These are phyloP conservation scores for Cataglyphis livida DNA, from an alignment of 2,888 invertebrate species.

Conservation along the genomic window DNA sequence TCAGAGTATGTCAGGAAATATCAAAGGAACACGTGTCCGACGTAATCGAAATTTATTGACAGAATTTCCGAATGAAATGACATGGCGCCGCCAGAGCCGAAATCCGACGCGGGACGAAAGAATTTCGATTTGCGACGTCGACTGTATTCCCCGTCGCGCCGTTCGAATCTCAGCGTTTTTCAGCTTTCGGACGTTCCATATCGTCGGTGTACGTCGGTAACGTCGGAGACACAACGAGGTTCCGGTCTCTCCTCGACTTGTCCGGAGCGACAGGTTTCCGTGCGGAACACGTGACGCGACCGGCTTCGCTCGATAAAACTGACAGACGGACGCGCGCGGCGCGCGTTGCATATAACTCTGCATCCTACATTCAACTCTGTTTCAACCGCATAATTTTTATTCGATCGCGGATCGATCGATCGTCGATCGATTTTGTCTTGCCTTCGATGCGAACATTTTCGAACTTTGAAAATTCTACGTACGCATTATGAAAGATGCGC, in stretches of 20 bases:
- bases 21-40: neutral
- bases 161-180: slow-evolving; percentile 61
- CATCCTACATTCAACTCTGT: slow-evolving; percentile 26
- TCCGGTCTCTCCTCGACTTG: slow-evolving; percentile 68
- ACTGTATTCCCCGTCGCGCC: slow-evolving; percentile 25
- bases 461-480: neutral
- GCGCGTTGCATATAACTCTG: slow-evolving; percentile 63
- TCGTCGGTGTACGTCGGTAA: slow-evolving; percentile 64
- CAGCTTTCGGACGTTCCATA: slow-evolving; percentile 66
- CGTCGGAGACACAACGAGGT: slow-evolving; percentile 69
- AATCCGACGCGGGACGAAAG: slow-evolving; percentile 37
- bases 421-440: neutral
- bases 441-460: neutral
- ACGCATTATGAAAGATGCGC: neutral
- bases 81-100: neutral
- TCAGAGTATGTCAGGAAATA: slow-evolving; percentile 14
- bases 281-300: slow-evolving; percentile 71
- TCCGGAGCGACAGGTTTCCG: slow-evolving; percentile 81
- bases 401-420: slow-evolving; percentile 1
- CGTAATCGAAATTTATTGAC: slow-evolving; percentile 44
- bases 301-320: slow-evolving; percentile 56
- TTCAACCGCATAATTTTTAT: slow-evolving; percentile 29
- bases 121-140: slow-evolving; percentile 47
- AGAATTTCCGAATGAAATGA: slow-evolving; percentile 14
- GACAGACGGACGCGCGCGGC: slow-evolving; percentile 63